Conservation (phyloP, 2,797 vertebrate species). For the Meda fulgida region DNA sequence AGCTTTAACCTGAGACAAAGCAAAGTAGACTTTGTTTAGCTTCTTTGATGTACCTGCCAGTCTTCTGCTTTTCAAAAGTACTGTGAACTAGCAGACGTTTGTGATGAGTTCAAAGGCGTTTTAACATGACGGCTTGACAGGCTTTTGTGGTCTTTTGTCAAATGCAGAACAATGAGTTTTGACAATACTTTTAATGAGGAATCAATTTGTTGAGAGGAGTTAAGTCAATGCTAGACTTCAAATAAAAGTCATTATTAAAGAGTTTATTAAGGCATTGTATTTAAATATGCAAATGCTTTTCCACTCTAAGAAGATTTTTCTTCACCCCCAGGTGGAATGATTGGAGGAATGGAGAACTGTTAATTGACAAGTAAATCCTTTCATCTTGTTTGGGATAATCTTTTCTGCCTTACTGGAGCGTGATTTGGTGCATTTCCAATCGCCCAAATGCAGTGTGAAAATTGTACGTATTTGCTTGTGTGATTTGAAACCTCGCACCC, state of each 20-base stretch:
- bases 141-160: slow-evolving; percentile 43
- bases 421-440: slow-evolving; percentile 24
- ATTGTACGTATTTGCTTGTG: slow-evolving; percentile 11
- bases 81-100: slow-evolving; percentile 17
- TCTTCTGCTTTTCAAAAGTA: slow-evolving; percentile 37
- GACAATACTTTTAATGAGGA: slow-evolving; percentile 43
- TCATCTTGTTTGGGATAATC: slow-evolving; percentile 46
- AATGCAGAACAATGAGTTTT: slow-evolving; percentile 35
- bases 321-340: slow-evolving; percentile 11
- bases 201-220: slow-evolving; percentile 33
- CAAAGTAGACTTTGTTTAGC: slow-evolving; percentile 16
- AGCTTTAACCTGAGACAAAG: slow-evolving; percentile 26
- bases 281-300: slow-evolving; percentile 36
- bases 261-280: neutral
- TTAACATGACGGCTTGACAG: slow-evolving; percentile 35
- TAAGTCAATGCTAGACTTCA: slow-evolving; percentile 27
- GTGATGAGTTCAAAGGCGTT: slow-evolving; percentile 30
- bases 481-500: slow-evolving; percentile 5
- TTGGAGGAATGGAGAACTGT: slow-evolving; percentile 8
- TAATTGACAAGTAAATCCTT: slow-evolving; percentile 52
- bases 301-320: slow-evolving; percentile 1
- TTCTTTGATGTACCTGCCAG: slow-evolving; percentile 40
- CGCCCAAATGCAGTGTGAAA: neutral
- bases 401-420: slow-evolving; percentile 19
- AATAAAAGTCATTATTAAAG: slow-evolving; percentile 29